These are phyloP conservation scores for Aradophagus sp. DNA, from an alignment of 1,140 invertebrate genomes.

Conservation along the genomic window DNA sequence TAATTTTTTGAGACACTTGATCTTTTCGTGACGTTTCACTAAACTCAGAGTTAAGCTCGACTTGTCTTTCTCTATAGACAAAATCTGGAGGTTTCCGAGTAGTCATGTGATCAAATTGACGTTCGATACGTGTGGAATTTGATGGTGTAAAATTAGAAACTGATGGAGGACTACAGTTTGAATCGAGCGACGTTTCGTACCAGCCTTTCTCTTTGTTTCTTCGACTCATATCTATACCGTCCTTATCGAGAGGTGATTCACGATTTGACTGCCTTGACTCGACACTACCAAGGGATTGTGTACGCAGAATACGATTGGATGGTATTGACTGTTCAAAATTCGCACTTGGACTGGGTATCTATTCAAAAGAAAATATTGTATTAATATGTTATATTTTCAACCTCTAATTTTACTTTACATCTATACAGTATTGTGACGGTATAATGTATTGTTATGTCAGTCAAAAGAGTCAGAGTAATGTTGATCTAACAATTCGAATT, in stretches of 20 bases:
- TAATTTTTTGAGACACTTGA: conserved; percentile 16
- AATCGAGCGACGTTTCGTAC: conserved; percentile 84
- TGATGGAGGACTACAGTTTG: conserved; percentile 67
- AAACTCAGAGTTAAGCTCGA: conserved; percentile 61
- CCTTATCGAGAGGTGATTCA: conserved; percentile 56
- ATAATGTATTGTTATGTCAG: no score
- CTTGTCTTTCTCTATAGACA: conserved; percentile 61
- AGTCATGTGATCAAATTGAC: conserved; percentile 44
- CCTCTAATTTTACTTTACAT: no score
- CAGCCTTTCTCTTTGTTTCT: conserved; percentile 79
- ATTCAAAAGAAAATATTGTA: conserved; percentile 7
- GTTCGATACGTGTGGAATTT: conserved; percentile 30
- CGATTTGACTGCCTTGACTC: conserved; percentile 72
- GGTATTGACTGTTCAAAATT: conserved; percentile 42
- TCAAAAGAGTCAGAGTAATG: no score
- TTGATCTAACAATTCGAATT: no score
- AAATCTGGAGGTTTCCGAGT: conserved; percentile 29
- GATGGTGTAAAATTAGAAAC: conserved; percentile 28
- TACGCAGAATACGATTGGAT: conserved; percentile 75
- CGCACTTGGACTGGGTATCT: conserved; percentile 53
- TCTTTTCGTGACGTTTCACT: conserved; percentile 61
- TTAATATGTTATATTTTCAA: no score
- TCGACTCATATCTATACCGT: conserved; percentile 61
- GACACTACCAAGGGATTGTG: conserved; percentile 79
- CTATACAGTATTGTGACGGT: no score